These are phyloP conservation scores for Orientallactaga bullata DNA, from an alignment of 2,113 vertebrate species.

Conservation along the genomic window DNA sequence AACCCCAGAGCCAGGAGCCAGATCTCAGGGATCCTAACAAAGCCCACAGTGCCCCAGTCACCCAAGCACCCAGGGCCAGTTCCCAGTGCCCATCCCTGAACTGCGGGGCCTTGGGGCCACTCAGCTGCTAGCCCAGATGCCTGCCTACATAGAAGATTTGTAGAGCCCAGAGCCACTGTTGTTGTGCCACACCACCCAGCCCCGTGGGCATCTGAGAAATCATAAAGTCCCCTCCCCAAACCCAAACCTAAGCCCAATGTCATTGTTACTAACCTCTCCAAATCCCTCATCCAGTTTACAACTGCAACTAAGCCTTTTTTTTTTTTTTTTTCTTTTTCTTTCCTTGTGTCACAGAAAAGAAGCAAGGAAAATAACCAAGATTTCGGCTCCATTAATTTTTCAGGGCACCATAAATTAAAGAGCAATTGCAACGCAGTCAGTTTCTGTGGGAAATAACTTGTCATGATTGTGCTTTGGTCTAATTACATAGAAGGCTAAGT, in stretches of 20 bases:
- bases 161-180: accelerated
- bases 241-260: not conserved
- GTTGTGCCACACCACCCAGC: accelerated
- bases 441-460: constrained; percentile 63
- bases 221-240: not conserved
- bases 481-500: constrained; percentile 65
- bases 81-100: accelerated
- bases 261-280: not conserved
- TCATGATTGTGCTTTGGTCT: constrained; percentile 9
- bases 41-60: not conserved
- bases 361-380: constrained; percentile 60
- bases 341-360: constrained; percentile 35
- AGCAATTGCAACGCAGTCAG: constrained; percentile 47
- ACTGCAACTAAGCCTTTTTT: not conserved
- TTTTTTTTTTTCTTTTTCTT: not conserved
- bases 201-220: not conserved
- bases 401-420: constrained; percentile 72
- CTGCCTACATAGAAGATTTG: not conserved
- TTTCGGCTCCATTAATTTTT: constrained; percentile 79
- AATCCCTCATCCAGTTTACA: not conserved
- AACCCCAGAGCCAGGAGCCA: not conserved
- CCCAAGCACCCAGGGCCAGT: accelerated
- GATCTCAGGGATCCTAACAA: not conserved
- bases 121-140: accelerated
- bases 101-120: accelerated